Evolutionary conservation across 2,113 vertebrate genomes (phyloP), one percentile per base, ranked within the genome.

Genomic region (Ptilorrhoa leucosticta): DNA sequence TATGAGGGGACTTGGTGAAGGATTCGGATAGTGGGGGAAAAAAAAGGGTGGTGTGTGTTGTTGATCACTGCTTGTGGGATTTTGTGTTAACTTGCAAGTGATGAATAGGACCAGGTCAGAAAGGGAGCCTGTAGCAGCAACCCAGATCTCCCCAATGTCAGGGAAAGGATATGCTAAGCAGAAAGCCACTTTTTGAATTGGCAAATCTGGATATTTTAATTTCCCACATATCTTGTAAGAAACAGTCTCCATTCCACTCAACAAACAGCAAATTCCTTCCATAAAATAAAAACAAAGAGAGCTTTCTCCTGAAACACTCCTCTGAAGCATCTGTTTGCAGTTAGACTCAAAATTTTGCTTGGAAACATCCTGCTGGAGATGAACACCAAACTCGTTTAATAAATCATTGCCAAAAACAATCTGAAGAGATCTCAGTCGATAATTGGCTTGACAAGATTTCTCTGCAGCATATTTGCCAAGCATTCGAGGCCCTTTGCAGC

Each of bases 261-360:
- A 90, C 63, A 73, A 91, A 70, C 39, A 65, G 35, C 6, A 1
- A 57, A 44, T 87, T 88, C 31, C 22, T 94, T 85, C 48, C 51
- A 44, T 90, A 61, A 95, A 92, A 88, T 69, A 54, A 90, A 91
- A 90, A 50, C 53, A 83, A 76, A 60, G 69, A 50, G 28, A 28
- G 28, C 28, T 86, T 87, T 72, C 57, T 94, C 27, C 60, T 93
- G 85, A 42, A 95, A 48, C 42, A 70, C 18, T 35, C 40, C 26
- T 83, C 13, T 68, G 50, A 77, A 94, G 76, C 92, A 94, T 96
- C 87, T 96, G 90, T 75, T 93, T 97, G 92, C 65, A 60, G 77
- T 93, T 83, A 68, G 78, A 71, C 39, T 21, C 39, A 79, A 44
- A 42, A 72, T 83, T 93, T 58, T 90, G 30, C 86, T 92, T 95